These are phyloP conservation scores for Stictonetta naevosa DNA, from an alignment of 2,113 vertebrate genomes.

Conservation along the genomic window DNA sequence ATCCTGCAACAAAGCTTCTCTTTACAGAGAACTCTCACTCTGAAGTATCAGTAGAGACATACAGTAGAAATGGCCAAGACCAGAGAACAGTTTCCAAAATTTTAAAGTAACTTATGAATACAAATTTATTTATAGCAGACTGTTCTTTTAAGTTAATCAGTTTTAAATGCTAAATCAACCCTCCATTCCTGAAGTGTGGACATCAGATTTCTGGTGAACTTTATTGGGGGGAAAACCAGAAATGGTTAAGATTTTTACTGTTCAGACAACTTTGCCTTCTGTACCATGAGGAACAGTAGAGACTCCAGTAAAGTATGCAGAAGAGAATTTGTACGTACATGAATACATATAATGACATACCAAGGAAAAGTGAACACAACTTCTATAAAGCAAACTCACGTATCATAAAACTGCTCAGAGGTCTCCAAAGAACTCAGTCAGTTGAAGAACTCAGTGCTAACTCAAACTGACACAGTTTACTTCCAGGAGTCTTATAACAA, in stretches of 20 bases:
- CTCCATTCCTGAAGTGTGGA: neutral
- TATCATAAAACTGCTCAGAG: neutral
- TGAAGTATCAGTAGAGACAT: neutral
- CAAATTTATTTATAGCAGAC: neutral
- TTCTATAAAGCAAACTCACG: neutral
- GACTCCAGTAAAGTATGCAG: neutral
- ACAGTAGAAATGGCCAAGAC: neutral
- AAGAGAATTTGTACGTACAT: neutral
- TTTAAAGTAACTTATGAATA: neutral
- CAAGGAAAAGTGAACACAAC: neutral
- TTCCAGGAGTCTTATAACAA: neutral
- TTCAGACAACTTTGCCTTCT: neutral
- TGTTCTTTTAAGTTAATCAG: neutral
- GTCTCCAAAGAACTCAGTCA: neutral
- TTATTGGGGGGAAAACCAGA: neutral
- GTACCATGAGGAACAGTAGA: neutral
- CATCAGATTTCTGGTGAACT: neutral
- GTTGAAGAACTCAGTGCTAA: neutral
- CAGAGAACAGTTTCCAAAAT: neutral
- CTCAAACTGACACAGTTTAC: neutral
- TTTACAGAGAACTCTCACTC: neutral
- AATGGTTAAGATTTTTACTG: neutral
- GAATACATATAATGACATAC: accelerated
- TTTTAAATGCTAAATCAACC: neutral
- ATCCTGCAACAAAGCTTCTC: neutral